Conservation (phyloP, 2,113 vertebrate species). For the Lagopus leucura region DNA sequence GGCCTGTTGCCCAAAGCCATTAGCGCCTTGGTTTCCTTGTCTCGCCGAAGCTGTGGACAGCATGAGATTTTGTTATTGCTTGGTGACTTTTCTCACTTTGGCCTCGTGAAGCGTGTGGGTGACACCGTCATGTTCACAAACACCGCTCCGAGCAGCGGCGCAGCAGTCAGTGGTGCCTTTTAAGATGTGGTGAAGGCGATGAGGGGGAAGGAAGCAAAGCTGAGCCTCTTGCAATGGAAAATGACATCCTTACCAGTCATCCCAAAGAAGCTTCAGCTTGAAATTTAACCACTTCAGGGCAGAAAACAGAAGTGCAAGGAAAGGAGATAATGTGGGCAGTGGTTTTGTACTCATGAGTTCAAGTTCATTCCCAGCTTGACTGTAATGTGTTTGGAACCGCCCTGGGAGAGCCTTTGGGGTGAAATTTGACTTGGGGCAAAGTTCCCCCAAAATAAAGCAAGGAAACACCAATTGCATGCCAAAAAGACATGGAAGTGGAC, state of each 20-base stretch:
- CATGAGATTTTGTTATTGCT: accelerated
- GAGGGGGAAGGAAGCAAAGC: background rate
- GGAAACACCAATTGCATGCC: background rate
- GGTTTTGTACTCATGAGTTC: background rate
- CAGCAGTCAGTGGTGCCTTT: background rate
- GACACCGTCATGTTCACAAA: background rate
- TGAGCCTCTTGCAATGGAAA: background rate
- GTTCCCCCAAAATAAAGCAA: background rate
- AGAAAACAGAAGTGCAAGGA: background rate
- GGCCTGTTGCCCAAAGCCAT: background rate
- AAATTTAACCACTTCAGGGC: background rate
- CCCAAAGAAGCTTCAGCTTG: background rate
- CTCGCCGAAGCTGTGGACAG: background rate
- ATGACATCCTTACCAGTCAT: background rate
- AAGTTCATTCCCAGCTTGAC: background rate
- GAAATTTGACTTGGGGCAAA: background rate
- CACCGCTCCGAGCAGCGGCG: background rate
- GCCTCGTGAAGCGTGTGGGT: accelerated
- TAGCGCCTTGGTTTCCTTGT: background rate
- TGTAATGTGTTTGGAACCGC: background rate
- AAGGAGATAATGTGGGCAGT: background rate
- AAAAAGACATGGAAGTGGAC: background rate
- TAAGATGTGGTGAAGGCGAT: background rate
- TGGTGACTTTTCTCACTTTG: accelerated
- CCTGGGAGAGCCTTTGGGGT: background rate